Evolutionary conservation across 1,140 invertebrate species (phyloP), one percentile per base, ranked within the genome.

Genomic region (Hermetia illucens): DNA sequence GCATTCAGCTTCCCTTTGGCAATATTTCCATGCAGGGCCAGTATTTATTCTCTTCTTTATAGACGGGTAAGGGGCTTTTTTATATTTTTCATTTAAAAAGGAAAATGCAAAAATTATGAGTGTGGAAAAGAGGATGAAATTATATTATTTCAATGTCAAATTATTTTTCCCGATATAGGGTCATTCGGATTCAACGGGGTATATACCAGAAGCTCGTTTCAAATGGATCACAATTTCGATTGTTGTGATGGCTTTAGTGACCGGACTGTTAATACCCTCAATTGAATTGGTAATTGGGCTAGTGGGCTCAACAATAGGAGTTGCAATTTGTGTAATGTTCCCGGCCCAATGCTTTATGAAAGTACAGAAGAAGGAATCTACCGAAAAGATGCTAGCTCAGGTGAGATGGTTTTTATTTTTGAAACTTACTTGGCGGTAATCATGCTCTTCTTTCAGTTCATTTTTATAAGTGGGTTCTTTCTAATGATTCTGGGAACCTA

Each of bases 1-100:
- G 88, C 89, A 15, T 83, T 95, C 51, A 94, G 89, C 58, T 95
- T 97, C 67, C 94, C 93, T 9, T 68, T 98, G 36, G 87, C 95
- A 38, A 87, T 98, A 56, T 97, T 95, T 65, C 93, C 94, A 8
- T 96, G 92, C 58, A 65, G 94, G 42, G 85, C 85, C 5, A 93
- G 89, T 61, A 65, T 98, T 3, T 85, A 93, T 64, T 97, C 91
- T 1, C 71, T 97, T 34, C 56, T 96, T 1, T 94, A 84, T 59
- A 74, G 77, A 55, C 77, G 80, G 69, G 89, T 91, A 71, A 62
- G 53, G n/a, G n/a, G n/a, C n/a, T n/a, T n/a, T n/a, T n/a, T n/a
- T n/a, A n/a, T n/a, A 1, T 6, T 3, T 2, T 17, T 12, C 18
- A 18, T 4, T 8, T 16, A 4, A 16, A n/a, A 9, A 15, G 21